phyloP scores from a whole-genome alignment of 2,113 vertebrate species.

The Clarias batrachus region DNA sequence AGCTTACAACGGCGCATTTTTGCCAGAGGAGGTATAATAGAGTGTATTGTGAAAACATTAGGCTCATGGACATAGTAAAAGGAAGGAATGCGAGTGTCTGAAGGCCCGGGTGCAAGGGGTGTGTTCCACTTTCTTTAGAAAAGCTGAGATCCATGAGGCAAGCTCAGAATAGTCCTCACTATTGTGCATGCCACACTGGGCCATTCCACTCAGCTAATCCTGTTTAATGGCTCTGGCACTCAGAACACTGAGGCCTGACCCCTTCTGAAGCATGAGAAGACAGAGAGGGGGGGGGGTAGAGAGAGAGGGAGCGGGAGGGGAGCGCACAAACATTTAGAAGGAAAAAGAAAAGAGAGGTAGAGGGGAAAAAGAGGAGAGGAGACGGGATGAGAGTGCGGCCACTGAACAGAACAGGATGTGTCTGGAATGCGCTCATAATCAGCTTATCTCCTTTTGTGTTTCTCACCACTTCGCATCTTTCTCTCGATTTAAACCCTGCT shows the following conservation, averaged over 20 bases:
- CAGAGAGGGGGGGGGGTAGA: background rate
- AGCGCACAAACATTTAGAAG: background rate
- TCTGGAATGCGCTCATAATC: slow-evolving; percentile 67
- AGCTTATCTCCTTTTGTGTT: slow-evolving; percentile 65
- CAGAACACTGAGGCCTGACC: slow-evolving; percentile 44
- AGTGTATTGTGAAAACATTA: slow-evolving; percentile 46
- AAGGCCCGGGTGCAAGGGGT: slow-evolving; percentile 22
- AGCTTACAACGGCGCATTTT: slow-evolving; percentile 21
- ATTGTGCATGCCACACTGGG: slow-evolving; percentile 43
- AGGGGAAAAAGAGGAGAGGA: slow-evolving; percentile 38
- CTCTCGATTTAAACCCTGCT: slow-evolving; percentile 18
- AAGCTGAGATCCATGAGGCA: slow-evolving; percentile 41
- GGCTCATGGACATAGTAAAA: slow-evolving; percentile 31
- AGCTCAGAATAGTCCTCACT: slow-evolving; percentile 39
- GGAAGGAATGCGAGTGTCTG: slow-evolving; percentile 24
- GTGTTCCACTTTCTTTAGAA: slow-evolving; percentile 39
- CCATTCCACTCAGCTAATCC: slow-evolving; percentile 64
- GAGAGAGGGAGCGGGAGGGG: background rate
- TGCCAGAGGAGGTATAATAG: slow-evolving; percentile 18
- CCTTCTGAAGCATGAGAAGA: slow-evolving; percentile 33
- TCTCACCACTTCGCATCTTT: slow-evolving; percentile 26
- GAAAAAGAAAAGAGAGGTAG: slow-evolving; percentile 41
- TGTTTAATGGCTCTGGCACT: slow-evolving; percentile 63
- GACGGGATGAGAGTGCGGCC: slow-evolving; percentile 41
- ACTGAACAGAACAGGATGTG: slow-evolving; percentile 59